Evolutionary conservation across 2,797 vertebrate species (phyloP), one percentile per base, ranked within the genome.

Genomic region (Sebastes taczanowskii): DNA sequence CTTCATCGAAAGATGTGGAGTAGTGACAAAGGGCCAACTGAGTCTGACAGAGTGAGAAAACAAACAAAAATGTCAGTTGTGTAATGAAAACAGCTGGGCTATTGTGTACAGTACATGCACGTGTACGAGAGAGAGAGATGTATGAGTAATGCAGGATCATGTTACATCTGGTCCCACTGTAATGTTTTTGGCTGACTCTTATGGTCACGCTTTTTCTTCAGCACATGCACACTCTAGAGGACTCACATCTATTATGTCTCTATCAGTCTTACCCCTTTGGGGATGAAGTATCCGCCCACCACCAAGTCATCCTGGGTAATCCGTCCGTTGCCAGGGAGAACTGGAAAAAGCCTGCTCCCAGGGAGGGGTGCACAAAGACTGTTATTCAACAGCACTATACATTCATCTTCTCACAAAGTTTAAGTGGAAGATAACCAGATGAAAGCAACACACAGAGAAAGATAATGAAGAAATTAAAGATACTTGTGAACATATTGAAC

Each of bases 1-100:
- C 96, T 23, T 97, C 96, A 0, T 97, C 96, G 79, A 97, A 89
- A 5, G 97, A 98, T 25, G 97, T 98, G 56, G 96, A 91, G 74
- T 97, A 98, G 93, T 98, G 97, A 91, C 97, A 99, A 66, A 99
- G 94, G 29, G 97, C 98, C 94, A 98, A 81, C 92, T 99, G 97
- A 0, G 97, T 99, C 97, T 99, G 81, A 71, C 14, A 52, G 23
- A 81, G 35, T 14, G 29, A 64, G 35, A 53, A 64, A 46, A 66
- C 4, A 23, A 11, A n/a, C 53, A 61, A 85, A 25, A 72, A 55
- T 30, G 10, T 78, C 30, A 68, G 63, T 82, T 71, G 52, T 42
- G 65, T 60, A 78, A 81, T 74, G 80, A 86, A 80, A 81, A 88
- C 85, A 92, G 79, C 82, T 86, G 85, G 63, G 8, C 72, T 65